Percentiles rank a stretch among this genome's conserved stretches.
Conservation (phyloP, 2,113 vertebrate species). For the Glaucomys volans region DNA sequence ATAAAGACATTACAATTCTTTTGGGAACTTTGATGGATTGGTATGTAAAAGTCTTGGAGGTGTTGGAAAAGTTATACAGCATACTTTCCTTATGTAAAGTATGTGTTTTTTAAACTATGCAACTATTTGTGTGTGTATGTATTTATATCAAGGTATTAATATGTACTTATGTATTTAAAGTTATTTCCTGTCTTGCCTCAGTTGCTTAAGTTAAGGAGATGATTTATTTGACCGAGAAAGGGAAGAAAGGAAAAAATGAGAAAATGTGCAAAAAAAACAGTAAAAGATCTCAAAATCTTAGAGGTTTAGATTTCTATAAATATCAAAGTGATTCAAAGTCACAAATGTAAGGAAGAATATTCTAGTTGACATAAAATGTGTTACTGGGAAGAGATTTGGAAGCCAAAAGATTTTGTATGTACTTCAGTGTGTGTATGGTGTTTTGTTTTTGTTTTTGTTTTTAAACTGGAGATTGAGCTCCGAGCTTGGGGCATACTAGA, state of each 20-base stretch:
- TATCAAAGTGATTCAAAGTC: neutral
- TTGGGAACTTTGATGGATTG: neutral
- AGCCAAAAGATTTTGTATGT: neutral
- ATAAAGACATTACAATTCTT: constrained; percentile 20
- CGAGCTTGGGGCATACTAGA: no score
- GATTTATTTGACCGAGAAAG: constrained; percentile 6
- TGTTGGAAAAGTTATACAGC: constrained; percentile 43
- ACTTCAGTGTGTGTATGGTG: no score
- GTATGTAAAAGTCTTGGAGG: neutral
- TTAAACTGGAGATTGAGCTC: no score
- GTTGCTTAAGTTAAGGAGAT: neutral
- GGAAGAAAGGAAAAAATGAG: neutral
- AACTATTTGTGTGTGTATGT: neutral
- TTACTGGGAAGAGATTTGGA: neutral
- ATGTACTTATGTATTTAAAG: neutral
- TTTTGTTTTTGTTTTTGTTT: no score
- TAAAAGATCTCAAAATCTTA: neutral
- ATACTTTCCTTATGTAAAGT: neutral
- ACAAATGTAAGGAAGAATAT: neutral
- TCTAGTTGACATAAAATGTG: constrained; percentile 21
- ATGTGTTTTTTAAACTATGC: constrained; percentile 33
- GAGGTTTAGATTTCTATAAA: constrained; percentile 15
- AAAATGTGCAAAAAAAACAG: neutral
- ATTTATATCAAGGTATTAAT: neutral
- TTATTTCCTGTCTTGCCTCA: neutral